These are phyloP conservation scores for Chaenocephalus aceratus DNA, from an alignment of 2,113 vertebrate genomes.

Conservation along the genomic window DNA sequence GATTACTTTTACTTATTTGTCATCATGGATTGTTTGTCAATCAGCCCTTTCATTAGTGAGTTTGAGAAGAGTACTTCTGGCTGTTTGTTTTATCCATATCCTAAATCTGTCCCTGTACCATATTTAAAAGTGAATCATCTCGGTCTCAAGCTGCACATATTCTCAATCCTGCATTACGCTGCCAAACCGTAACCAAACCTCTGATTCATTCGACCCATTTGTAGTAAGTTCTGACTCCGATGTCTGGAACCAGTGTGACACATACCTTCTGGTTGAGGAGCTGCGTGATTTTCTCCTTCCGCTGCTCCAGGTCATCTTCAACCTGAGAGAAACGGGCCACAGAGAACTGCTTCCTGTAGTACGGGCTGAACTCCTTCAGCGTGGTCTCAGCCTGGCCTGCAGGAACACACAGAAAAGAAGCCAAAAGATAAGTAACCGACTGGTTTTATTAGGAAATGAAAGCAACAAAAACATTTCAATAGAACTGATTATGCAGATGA, in stretches of 20 bases:
- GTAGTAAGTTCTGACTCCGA: neutral
- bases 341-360: conserved; percentile 88
- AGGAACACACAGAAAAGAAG: conserved; percentile 11
- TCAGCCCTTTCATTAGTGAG: neutral
- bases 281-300: conserved; percentile 79
- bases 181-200: neutral
- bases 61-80: neutral
- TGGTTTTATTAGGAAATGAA: neutral
- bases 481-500: neutral
- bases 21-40: neutral
- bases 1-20: neutral
- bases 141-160: neutral
- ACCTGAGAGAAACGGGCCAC: conserved; percentile 87
- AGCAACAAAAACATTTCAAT: neutral
- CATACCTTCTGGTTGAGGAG: conserved; percentile 89
- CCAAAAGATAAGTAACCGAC: neutral
- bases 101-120: neutral
- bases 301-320: conserved; percentile 88
- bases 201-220: neutral
- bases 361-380: conserved; percentile 87
- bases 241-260: neutral
- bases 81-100: neutral
- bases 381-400: conserved; percentile 86
- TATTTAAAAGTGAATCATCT: neutral
- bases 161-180: neutral